Evolutionary conservation across 2,888 invertebrate species (phyloP).

Genomic region (Rhagonycha fulva): DNA sequence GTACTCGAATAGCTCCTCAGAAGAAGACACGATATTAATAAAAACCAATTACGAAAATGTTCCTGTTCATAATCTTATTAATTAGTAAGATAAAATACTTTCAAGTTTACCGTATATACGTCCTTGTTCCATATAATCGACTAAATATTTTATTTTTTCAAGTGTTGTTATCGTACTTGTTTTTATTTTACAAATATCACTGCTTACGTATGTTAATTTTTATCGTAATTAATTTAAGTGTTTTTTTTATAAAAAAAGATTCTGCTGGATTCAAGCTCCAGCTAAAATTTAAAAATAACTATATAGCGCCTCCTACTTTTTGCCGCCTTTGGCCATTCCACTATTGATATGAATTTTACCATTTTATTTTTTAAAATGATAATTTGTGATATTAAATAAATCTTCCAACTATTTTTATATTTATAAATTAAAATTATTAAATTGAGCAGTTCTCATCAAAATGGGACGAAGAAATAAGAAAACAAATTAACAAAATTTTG

Average conservation of each 20-base stretch:
- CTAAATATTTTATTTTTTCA: neutral
- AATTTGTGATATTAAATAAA: neutral
- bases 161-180: neutral
- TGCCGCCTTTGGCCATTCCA: neutral
- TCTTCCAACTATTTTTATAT: neutral
- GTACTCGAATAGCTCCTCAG: conserved; percentile 36
- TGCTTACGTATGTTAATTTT: neutral
- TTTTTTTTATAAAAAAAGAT: neutral
- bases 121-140: neutral
- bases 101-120: neutral
- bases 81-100: conserved; percentile 2
- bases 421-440: neutral
- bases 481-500: neutral
- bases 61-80: conserved; percentile 17
- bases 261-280: neutral
- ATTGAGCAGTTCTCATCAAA: neutral
- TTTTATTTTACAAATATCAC: neutral
- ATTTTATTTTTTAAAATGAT: neutral
- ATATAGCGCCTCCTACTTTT: no score
- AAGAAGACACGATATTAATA: conserved; percentile 37
- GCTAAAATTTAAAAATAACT: neutral
- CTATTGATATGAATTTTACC: neutral
- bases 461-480: neutral
- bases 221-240: neutral
- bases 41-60: conserved; percentile 31